Conservation (phyloP, 2,888 invertebrate genomes). For the Odontomyia ornata region DNA sequence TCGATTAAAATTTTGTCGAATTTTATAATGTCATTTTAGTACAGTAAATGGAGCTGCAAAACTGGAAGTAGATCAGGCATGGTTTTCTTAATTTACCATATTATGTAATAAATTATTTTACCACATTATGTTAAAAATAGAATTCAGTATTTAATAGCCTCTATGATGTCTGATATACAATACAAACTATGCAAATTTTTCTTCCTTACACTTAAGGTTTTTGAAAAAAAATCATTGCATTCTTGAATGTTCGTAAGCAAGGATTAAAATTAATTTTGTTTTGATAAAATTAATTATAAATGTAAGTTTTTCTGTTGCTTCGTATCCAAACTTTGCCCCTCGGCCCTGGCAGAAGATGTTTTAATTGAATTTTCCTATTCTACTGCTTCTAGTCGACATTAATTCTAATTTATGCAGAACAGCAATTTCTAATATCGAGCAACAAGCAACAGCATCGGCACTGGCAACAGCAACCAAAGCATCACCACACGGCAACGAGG, state of each 20-base stretch:
- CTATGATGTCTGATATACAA: too few species aligned
- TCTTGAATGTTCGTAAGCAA: background rate
- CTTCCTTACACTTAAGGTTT: too few species aligned
- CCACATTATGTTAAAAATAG: too few species aligned
- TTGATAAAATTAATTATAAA: slow-evolving; percentile 11
- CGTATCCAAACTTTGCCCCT: slow-evolving; percentile 16
- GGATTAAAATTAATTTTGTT: slow-evolving; percentile 26
- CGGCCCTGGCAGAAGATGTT: slow-evolving; percentile 46
- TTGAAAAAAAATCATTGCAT: too few species aligned
- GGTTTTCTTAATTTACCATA: too few species aligned
- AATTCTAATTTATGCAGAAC: slow-evolving; percentile 52
- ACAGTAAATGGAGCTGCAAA: too few species aligned
- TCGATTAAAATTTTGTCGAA: too few species aligned
- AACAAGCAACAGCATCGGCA: slow-evolving; percentile 46
- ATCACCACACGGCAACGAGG: slow-evolving; percentile 19
- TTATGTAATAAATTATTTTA: too few species aligned
- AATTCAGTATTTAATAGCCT: too few species aligned
- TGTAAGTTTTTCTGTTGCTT: background rate
- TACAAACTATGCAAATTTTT: too few species aligned
- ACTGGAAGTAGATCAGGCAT: too few species aligned
- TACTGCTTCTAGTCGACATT: slow-evolving; percentile 45
- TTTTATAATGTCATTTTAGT: too few species aligned
- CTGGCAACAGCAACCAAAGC: slow-evolving; percentile 15
- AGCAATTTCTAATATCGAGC: slow-evolving; percentile 51
- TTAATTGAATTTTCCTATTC: slow-evolving; percentile 51